phyloP scores from a whole-genome alignment of 2,113 vertebrate species.

The Rhinichthys klamathensis region DNA sequence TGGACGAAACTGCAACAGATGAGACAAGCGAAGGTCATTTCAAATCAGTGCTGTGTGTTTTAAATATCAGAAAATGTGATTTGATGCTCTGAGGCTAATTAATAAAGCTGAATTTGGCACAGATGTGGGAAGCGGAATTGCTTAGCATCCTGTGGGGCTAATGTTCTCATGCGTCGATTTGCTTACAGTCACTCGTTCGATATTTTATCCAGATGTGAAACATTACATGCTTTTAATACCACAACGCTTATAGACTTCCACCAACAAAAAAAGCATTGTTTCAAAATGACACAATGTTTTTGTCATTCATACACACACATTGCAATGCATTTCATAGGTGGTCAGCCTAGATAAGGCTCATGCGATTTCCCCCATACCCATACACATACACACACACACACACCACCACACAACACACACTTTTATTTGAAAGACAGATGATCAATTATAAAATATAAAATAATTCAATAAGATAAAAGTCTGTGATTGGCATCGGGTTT shows the following conservation, averaged over 20 bases:
- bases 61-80: background rate
- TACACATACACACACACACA: no score
- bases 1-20: conserved; percentile 33
- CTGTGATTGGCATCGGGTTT: background rate
- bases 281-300: conserved; percentile 50
- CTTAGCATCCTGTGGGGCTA: conserved; percentile 24
- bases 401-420: background rate
- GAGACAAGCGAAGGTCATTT: conserved; percentile 25
- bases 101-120: conserved; percentile 29
- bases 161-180: conserved; percentile 60
- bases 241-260: conserved; percentile 66
- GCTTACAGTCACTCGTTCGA: conserved; percentile 69
- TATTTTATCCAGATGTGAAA: conserved; percentile 68
- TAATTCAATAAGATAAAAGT: background rate
- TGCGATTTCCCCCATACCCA: no score
- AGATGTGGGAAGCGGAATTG: conserved; percentile 37
- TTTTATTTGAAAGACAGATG: background rate
- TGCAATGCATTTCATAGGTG: no score
- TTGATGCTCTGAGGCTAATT: background rate
- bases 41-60: background rate
- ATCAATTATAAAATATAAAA: background rate
- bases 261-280: conserved; percentile 60
- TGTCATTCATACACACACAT: no score
- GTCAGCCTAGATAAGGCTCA: no score
- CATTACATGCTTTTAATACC: conserved; percentile 62